Percentiles rank a stretch among this genome's conserved stretches.
Evolutionary conservation across 2,888 invertebrate species (phyloP).

Genomic region (Pheosia gnoma): DNA sequence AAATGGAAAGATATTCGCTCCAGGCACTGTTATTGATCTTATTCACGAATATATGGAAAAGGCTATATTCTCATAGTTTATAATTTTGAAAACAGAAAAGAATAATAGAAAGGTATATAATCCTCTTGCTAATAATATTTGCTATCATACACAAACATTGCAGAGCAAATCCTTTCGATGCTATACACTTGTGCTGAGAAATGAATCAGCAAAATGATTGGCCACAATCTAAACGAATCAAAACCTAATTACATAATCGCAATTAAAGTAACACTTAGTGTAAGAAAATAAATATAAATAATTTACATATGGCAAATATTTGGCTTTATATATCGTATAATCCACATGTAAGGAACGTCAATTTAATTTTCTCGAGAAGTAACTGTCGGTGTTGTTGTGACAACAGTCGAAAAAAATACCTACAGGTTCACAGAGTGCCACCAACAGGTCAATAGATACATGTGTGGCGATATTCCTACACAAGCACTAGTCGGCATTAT

Average conservation of each 20-base stretch:
- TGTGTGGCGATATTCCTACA: neutral
- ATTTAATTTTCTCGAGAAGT: slow-evolving; percentile 31
- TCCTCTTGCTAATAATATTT: slow-evolving; percentile 77
- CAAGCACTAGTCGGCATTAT: slow-evolving; percentile 40
- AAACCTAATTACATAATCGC: slow-evolving; percentile 49
- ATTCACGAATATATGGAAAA: slow-evolving; percentile 40
- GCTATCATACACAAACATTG: slow-evolving; percentile 70
- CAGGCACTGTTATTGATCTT: slow-evolving; percentile 73
- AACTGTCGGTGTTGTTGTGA: slow-evolving; percentile 23
- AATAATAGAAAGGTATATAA: slow-evolving; percentile 54
- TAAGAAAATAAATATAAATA: slow-evolving; percentile 68
- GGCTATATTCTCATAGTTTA: slow-evolving; percentile 10
- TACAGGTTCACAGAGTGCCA: neutral
- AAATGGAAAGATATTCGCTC: slow-evolving; percentile 70
- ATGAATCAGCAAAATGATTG: slow-evolving; percentile 29
- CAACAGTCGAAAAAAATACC: slow-evolving; percentile 7
- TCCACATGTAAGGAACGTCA: slow-evolving; percentile 54
- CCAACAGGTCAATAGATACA: slow-evolving; percentile 6
- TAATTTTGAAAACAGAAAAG: slow-evolving; percentile 49
- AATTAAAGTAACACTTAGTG: slow-evolving; percentile 61
- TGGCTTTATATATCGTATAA: slow-evolving; percentile 75
- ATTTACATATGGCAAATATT: slow-evolving; percentile 82
- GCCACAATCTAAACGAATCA: slow-evolving; percentile 41
- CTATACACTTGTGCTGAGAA: slow-evolving; percentile 18
- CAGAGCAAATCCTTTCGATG: slow-evolving; percentile 69